phyloP scores from a whole-genome alignment of 2,888 invertebrate species.

The Agrotis puta region DNA sequence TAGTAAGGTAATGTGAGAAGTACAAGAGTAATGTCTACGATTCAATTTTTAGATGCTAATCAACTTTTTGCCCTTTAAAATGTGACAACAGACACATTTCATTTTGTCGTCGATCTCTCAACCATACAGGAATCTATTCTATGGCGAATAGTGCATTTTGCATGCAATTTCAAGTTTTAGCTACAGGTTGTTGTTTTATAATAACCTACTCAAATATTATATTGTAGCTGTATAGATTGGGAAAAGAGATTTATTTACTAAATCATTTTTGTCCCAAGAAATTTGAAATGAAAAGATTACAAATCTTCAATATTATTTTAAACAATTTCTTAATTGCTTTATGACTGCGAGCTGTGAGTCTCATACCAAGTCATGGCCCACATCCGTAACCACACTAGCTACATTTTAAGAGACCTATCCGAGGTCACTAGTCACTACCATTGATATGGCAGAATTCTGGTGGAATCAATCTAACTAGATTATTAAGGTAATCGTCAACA shows the following conservation, averaged over 20 bases:
- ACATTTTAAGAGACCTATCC: no score
- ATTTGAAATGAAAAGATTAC: not conserved
- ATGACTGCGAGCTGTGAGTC: no score
- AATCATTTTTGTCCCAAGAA: no score
- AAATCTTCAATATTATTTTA: not conserved
- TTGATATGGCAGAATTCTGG: no score
- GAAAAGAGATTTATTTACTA: no score
- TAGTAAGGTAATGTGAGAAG: not conserved
- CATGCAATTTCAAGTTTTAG: slow-evolving; percentile 73
- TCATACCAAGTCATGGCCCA: no score
- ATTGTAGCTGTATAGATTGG: not conserved
- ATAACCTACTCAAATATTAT: not conserved
- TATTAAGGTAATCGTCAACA: no score
- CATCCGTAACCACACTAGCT: no score
- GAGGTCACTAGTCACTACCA: no score
- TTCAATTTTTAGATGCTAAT: slow-evolving; percentile 66
- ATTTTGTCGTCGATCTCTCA: slow-evolving; percentile 71
- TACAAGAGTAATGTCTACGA: slow-evolving; percentile 42
- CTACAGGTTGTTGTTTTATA: slow-evolving; percentile 69
- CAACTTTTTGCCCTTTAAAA: slow-evolving; percentile 69
- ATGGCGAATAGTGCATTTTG: slow-evolving; percentile 78
- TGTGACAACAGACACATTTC: slow-evolving; percentile 71
- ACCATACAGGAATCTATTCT: slow-evolving; percentile 72
- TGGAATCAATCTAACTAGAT: no score
- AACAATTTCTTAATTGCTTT: not conserved